Conservation (phyloP, 64 coral and sea anemone species). For the Anthopleura sola region DNA sequence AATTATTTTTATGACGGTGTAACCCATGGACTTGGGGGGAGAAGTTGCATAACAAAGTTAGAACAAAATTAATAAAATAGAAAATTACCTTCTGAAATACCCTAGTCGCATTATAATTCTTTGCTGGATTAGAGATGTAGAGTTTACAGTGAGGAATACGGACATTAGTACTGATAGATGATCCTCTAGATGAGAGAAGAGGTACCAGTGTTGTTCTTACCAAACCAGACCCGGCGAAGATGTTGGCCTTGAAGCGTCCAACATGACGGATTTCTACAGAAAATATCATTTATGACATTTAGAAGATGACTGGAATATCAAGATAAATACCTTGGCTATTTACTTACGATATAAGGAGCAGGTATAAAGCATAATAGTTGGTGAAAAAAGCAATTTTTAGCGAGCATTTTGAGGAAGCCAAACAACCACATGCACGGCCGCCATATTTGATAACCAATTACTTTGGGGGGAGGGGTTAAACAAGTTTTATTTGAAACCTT, state of each 20-base stretch:
- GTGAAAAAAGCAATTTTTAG: neutral
- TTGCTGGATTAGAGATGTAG: neutral
- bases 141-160: neutral
- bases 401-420: neutral
- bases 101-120: neutral
- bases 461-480: neutral
- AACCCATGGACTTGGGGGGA: neutral
- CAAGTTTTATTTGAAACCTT: neutral
- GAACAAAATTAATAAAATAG: neutral
- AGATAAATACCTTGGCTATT: neutral
- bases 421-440: neutral
- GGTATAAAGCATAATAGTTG: neutral
- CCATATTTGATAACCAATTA: neutral
- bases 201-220: neutral
- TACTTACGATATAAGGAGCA: conserved; percentile 21
- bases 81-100: neutral
- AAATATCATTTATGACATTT: neutral
- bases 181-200: neutral
- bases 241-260: neutral
- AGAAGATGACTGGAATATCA: neutral
- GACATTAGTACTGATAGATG: neutral
- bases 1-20: neutral
- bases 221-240: neutral
- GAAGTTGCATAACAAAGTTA: conserved; percentile 10
- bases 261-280: neutral